Percentiles rank a stretch among this genome's conserved stretches.
Evolutionary conservation across 2,888 invertebrate genomes (phyloP).

Genomic region (Acleris sparsana): DNA sequence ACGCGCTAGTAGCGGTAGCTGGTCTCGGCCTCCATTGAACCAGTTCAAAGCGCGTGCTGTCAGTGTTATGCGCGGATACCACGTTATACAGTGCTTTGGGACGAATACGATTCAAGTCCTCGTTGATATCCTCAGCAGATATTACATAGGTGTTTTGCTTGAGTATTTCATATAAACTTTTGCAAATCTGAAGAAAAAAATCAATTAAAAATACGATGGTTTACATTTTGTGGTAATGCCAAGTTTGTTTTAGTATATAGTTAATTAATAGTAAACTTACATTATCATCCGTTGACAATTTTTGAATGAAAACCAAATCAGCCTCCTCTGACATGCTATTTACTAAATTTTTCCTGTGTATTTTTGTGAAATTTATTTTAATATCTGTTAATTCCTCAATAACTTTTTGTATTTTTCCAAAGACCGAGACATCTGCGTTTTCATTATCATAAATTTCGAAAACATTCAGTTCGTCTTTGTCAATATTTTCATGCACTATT

Average conservation of each 20-base stretch:
- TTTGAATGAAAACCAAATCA: constrained; percentile 45
- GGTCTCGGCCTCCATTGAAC: constrained; percentile 47
- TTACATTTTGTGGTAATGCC: neutral
- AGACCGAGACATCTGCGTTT: constrained; percentile 32
- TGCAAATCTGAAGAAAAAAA: constrained; percentile 45
- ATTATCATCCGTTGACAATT: constrained; percentile 44
- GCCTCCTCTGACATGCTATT: constrained; percentile 36
- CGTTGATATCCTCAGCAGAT: constrained; percentile 41
- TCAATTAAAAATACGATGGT: neutral
- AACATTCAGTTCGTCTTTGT: constrained; percentile 44
- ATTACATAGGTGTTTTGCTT: constrained; percentile 47
- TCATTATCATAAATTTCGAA: constrained; percentile 42
- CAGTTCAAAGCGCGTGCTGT: constrained; percentile 42
- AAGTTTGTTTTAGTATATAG: constrained; percentile 5
- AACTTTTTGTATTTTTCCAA: constrained; percentile 38
- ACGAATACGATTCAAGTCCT: constrained; percentile 27
- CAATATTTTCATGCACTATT: constrained; percentile 52
- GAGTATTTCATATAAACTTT: constrained; percentile 42
- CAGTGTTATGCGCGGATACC: constrained; percentile 43
- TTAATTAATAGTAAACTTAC: constrained; percentile 41
- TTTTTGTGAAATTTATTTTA: constrained; percentile 38
- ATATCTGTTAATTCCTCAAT: constrained; percentile 39
- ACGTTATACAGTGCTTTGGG: constrained; percentile 45
- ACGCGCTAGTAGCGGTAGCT: constrained; percentile 42
- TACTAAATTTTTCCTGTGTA: constrained; percentile 35